Conservation (phyloP, 64 coral and sea anemone genomes). For the Trachythela sp. region DNA sequence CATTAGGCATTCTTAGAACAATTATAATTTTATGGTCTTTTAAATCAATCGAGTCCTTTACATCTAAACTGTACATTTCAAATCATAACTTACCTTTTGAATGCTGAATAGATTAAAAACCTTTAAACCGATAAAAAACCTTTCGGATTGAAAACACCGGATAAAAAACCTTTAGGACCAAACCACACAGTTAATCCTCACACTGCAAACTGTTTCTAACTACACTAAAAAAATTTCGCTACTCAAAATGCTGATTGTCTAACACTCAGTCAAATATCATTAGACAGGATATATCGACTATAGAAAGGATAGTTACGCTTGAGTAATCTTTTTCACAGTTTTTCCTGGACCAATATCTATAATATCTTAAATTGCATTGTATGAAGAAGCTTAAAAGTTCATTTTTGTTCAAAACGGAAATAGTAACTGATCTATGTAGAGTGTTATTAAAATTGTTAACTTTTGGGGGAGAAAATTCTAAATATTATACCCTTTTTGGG, state of each 20-base stretch:
- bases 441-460: not conserved
- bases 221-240: not conserved
- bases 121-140: not conserved
- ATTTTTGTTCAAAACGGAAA: not conserved
- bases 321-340: not conserved
- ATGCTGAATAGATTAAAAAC: no score
- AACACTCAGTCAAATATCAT: not conserved
- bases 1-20: no score
- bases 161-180: not conserved
- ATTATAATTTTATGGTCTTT: no score
- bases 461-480: no score
- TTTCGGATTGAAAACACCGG: not conserved
- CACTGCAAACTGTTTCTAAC: not conserved
- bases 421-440: not conserved
- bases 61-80: no score
- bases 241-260: no score
- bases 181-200: not conserved
- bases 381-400: not conserved
- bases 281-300: not conserved
- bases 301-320: not conserved
- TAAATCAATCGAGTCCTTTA: no score
- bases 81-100: no score
- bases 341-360: not conserved
- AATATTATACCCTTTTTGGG: no score
- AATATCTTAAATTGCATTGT: not conserved